phyloP scores from a whole-genome alignment of 2,113 vertebrate species.

The Propithecus coquereli region DNA sequence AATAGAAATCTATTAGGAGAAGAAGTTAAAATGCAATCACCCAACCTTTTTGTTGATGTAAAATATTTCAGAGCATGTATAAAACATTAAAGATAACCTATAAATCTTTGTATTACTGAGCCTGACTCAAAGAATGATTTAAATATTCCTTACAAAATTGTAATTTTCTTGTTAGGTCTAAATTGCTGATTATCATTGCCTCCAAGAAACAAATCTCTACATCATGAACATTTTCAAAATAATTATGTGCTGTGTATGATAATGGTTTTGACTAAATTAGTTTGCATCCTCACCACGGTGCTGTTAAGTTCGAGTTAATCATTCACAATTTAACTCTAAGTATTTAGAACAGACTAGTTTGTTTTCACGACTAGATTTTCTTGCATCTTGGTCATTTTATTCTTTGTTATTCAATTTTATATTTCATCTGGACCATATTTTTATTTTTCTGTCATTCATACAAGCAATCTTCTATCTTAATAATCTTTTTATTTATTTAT shows the following conservation, averaged over 20 bases:
- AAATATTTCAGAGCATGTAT: constrained; percentile 30
- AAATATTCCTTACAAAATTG: constrained; percentile 30
- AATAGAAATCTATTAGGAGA: constrained; percentile 31
- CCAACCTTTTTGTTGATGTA: not conserved
- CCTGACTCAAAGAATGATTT: constrained; percentile 35
- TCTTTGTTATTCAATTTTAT: constrained; percentile 44
- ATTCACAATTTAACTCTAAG: constrained; percentile 48
- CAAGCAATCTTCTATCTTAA: not conserved
- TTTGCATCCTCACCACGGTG: not conserved
- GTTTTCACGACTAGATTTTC: constrained; percentile 33
- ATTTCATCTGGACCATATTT: constrained; percentile 45
- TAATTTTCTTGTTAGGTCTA: constrained; percentile 45
- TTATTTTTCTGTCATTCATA: constrained; percentile 37
- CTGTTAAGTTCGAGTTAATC: constrained; percentile 51
- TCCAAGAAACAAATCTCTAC: constrained; percentile 46
- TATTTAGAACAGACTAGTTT: constrained; percentile 49
- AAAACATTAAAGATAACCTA: constrained; percentile 38
- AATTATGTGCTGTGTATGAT: constrained; percentile 62
- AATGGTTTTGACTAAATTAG: constrained; percentile 68
- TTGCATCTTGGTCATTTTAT: constrained; percentile 43
- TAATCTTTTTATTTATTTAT: constrained; percentile 28
- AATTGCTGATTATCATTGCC: constrained; percentile 54
- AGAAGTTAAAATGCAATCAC: not conserved
- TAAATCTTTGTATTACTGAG: constrained; percentile 18
- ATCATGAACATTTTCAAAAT: constrained; percentile 58